Percentiles rank a stretch among this genome's conserved stretches.
Evolutionary conservation across 2,797 vertebrate species (phyloP).

Genomic region (Sebastes vulpes): DNA sequence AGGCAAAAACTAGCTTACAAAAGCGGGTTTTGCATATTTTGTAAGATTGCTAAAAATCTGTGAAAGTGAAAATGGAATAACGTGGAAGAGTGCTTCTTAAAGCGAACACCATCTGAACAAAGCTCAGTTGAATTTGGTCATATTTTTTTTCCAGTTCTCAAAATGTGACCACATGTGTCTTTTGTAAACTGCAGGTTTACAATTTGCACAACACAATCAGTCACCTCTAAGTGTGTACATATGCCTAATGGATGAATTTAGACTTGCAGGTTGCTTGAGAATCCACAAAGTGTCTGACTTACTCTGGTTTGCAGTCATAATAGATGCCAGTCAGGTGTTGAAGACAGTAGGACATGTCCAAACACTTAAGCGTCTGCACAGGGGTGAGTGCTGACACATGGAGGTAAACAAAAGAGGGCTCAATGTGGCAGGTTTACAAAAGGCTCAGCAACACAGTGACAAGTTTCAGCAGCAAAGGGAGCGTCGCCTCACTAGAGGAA

Average conservation of each 20-base stretch:
- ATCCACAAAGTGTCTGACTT: not conserved
- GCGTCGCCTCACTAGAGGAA: not conserved
- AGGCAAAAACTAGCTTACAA: not conserved
- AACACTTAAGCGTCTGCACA: not conserved
- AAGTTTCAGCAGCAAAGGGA: not conserved
- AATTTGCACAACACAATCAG: not conserved
- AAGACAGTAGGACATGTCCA: constrained; percentile 19
- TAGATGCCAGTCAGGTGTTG: constrained; percentile 30
- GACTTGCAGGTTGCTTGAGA: not conserved
- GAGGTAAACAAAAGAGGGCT: constrained; percentile 1
- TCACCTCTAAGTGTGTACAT: not conserved
- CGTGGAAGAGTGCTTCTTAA: not conserved
- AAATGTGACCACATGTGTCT: not conserved
- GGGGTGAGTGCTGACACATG: not conserved
- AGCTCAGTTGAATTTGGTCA: not conserved
- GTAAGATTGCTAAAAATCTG: not conserved
- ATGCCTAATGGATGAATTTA: not conserved
- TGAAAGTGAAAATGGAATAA: not conserved
- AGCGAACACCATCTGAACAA: not conserved
- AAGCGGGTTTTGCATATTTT: not conserved
- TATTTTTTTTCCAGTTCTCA: not conserved
- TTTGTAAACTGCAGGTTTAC: not conserved
- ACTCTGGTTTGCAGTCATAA: not conserved
- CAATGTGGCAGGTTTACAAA: not conserved
- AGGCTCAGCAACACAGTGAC: not conserved